Evolutionary conservation across 2,113 vertebrate species (phyloP), one percentile per base, ranked within the genome.

Genomic region (Lanius ludovicianus): DNA sequence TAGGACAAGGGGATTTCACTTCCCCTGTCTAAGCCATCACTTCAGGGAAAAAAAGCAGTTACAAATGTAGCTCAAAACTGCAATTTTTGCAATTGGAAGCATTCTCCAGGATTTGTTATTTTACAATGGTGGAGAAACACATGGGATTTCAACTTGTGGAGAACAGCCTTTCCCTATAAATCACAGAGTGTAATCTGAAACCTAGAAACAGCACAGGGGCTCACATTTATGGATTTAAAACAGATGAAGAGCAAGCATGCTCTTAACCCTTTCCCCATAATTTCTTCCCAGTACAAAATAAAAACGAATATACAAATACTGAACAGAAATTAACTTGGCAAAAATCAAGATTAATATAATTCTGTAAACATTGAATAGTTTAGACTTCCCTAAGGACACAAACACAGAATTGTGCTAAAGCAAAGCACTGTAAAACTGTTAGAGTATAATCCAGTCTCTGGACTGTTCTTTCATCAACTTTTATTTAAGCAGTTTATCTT

Each of bases 401-500:
- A 96, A 63, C 75, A 57, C 42, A 84, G 73, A 95, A 93, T 52
- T 97, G 92, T 95, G 73, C 86, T 84, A 86, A 93, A 90, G 94
- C 84, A 91, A 77, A 93, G 90, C 84, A 79, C 91, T 90, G 83
- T 91, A 93, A 95, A 97, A 93, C 93, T 82, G 91, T 94, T 91
- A 21, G 44, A 71, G 90, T n/a, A 83, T 91, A 96, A 97, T 93
- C 97, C 89, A 69, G 94, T 91, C 50, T 75, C 93, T 31, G 50
- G 92, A 87, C 94, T 87, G 73, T 57, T 97, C 97, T 97, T 97
- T 97, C 97, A 97, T 87, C 96, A 94, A 90, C 93, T 97, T 96
- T 95, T 95, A 97, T 97, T 97, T 97, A 96, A 96, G 97, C 95
- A 93, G 95, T 97, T 97, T 97, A 96, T 97, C 96, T 97, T 97